Conservation (phyloP, 1,140 invertebrate genomes). For the Glomeris maerens region DNA sequence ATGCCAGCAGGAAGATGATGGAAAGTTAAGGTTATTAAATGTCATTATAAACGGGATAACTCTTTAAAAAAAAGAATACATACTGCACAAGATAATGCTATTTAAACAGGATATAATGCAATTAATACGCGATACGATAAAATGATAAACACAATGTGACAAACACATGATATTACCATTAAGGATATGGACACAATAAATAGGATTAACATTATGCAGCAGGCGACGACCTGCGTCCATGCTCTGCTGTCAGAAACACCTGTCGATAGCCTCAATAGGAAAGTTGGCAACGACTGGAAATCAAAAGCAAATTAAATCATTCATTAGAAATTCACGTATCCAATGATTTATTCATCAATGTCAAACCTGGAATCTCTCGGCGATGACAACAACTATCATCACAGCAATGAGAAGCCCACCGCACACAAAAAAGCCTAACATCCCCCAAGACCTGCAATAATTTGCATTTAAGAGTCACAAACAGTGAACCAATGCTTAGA, state of each 20-base stretch:
- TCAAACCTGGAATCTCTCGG: slow-evolving; percentile 20
- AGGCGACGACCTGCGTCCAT: slow-evolving; percentile 15
- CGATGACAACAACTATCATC: slow-evolving; percentile 19
- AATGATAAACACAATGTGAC: too few relatives aligned
- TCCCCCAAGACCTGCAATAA: slow-evolving; percentile 3
- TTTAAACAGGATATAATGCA: too few relatives aligned
- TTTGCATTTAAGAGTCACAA: too few relatives aligned
- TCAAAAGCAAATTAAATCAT: slow-evolving; percentile 1
- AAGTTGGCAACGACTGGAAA: slow-evolving; percentile 4
- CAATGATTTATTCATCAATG: neutral
- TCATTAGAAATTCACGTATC: neutral
- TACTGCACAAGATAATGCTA: too few relatives aligned
- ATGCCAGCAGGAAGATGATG: too few relatives aligned
- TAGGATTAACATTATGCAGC: slow-evolving; percentile 11
- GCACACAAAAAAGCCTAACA: neutral
- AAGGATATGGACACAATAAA: slow-evolving; percentile 12
- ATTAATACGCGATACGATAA: too few relatives aligned
- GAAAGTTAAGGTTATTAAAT: too few relatives aligned
- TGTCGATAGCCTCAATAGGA: slow-evolving; percentile 8
- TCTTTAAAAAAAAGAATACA: too few relatives aligned
- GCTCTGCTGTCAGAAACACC: slow-evolving; percentile 10
- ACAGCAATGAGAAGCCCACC: neutral
- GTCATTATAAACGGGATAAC: too few relatives aligned
- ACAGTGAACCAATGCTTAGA: too few relatives aligned
- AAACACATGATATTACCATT: slow-evolving; percentile 11